A percentile compares a stretch with the other conserved stretches of the same genome.
These are phyloP conservation scores for Stomorhina lunata DNA, from an alignment of 2,888 invertebrate species.

Conservation along the genomic window DNA sequence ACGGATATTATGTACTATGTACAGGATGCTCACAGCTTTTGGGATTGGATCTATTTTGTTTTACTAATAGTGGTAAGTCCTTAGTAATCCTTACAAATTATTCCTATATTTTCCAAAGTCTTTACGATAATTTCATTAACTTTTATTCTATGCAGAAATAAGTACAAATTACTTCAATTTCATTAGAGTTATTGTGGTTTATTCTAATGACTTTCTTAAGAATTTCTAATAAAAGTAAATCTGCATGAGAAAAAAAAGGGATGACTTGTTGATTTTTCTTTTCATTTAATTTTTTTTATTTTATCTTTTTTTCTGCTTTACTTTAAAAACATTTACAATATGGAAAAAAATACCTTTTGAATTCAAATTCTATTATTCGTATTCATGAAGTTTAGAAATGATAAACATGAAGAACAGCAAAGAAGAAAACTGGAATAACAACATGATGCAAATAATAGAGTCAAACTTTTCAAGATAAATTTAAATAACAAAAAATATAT, in stretches of 20 bases:
- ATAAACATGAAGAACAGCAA: neutral
- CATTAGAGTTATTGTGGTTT: slow-evolving; percentile 14
- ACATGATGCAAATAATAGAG: neutral
- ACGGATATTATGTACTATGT: slow-evolving; percentile 99
- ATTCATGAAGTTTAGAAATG: slow-evolving; percentile 30
- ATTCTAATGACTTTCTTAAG: neutral
- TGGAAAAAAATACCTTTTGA: neutral
- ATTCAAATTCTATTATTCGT: slow-evolving; percentile 37
- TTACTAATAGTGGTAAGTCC: slow-evolving; percentile 97
- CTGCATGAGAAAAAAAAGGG: slow-evolving; percentile 2
- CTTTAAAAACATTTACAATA: neutral
- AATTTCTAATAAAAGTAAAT: neutral
- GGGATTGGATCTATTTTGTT: slow-evolving; percentile 99
- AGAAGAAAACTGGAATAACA: neutral
- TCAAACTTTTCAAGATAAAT: slow-evolving; percentile 37
- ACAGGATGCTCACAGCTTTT: slow-evolving; percentile 99
- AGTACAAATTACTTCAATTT: slow-evolving; percentile 11
- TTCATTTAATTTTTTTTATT: too few relatives aligned
- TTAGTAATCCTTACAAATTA: neutral
- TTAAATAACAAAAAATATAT: slow-evolving; percentile 2
- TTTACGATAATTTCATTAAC: neutral
- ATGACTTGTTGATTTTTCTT: slow-evolving; percentile 35
- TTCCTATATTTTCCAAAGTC: neutral
- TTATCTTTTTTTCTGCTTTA: neutral
- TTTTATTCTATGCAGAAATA: neutral